Evolutionary conservation across 2,888 invertebrate genomes (phyloP).

Genomic region (Epinotia demarniana): DNA sequence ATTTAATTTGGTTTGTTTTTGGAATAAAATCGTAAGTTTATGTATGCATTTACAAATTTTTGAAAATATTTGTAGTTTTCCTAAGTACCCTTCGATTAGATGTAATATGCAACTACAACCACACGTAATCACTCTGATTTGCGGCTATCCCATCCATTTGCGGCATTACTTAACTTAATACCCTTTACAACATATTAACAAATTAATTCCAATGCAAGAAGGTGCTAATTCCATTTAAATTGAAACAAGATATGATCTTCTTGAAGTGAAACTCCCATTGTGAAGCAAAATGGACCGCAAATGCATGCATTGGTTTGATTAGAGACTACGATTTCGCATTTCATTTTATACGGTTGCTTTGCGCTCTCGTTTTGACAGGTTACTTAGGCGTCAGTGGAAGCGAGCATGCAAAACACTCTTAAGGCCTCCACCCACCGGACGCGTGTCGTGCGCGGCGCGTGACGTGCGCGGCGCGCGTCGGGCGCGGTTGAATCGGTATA

Average conservation of each 20-base stretch:
- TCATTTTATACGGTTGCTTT: neutral
- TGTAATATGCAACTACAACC: neutral
- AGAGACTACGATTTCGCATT: neutral
- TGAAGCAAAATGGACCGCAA: neutral
- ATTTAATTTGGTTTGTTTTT: no score
- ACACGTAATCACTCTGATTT: neutral
- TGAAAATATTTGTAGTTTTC: neutral
- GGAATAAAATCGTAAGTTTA: no score
- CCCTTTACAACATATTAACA: neutral
- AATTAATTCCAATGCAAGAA: neutral
- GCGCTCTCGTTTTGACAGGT: no score
- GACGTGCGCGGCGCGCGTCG: no score
- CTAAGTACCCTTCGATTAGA: neutral
- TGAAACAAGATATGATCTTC: neutral
- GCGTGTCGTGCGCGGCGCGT: no score
- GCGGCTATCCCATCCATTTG: slow-evolving; percentile 8
- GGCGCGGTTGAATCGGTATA: no score
- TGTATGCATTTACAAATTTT: neutral
- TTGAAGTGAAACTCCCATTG: neutral
- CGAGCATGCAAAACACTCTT: no score
- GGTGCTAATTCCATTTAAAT: neutral
- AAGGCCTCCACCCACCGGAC: no score
- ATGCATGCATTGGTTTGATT: neutral
- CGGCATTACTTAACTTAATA: neutral
- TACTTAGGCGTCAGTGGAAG: no score